Conservation (phyloP, 2,888 invertebrate species). For the Seladonia tumulorum region DNA sequence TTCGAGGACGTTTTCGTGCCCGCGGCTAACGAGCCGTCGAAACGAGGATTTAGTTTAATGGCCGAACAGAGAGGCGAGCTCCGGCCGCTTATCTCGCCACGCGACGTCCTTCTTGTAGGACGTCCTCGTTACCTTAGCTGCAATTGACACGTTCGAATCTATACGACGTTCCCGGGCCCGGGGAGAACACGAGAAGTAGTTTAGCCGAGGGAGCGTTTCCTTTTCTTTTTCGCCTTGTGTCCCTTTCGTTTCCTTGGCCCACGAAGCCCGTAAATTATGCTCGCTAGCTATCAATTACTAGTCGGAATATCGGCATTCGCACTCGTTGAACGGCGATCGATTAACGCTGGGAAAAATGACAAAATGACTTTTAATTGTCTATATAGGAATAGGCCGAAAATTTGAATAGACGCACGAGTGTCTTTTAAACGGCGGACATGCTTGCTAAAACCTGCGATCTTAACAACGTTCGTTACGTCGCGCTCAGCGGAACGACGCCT, state of each 20-base stretch:
- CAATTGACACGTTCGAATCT: conserved; percentile 77
- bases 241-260: not conserved
- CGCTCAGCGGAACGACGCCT: conserved; percentile 49
- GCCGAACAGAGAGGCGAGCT: conserved; percentile 64
- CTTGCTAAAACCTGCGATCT: not conserved
- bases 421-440: too few relatives aligned
- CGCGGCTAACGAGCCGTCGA: conserved; percentile 78
- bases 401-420: too few relatives aligned
- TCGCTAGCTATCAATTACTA: conserved; percentile 47
- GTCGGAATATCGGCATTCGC: conserved; percentile 16
- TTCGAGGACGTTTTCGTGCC: conserved; percentile 62
- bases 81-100: conserved; percentile 72
- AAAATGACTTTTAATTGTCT: too few relatives aligned
- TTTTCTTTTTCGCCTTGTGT: conserved; percentile 29
- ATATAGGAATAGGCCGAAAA: too few relatives aligned
- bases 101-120: conserved; percentile 70
- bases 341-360: not conserved
- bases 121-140: conserved; percentile 75
- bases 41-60: conserved; percentile 78
- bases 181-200: conserved; percentile 68
- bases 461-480: conserved; percentile 24
- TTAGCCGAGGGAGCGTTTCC: conserved; percentile 54
- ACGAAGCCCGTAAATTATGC: conserved; percentile 39
- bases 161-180: conserved; percentile 47
- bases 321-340: not conserved